Evolutionary conservation across 2,113 vertebrate species (phyloP), one percentile per base, ranked within the genome.

Genomic region (Hemicordylus capensis): DNA sequence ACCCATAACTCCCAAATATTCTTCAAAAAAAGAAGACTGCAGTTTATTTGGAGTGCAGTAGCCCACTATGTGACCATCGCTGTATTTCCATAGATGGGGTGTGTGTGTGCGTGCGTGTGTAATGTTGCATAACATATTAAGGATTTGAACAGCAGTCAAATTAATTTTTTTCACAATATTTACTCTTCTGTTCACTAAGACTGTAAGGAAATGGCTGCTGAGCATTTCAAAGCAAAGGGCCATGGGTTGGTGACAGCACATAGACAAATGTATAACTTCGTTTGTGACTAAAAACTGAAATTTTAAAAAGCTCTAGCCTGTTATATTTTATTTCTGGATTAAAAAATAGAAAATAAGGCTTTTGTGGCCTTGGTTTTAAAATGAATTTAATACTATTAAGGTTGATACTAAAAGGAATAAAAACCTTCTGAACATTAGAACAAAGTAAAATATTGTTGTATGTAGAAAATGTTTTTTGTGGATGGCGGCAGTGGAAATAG

Each of bases 21-120:
- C 70, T 63, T 63, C 42, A 24, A 24, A 85, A 78, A 78, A 84
- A 90, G 82, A 89, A 90, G 76, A 79, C 83, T 87, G 90, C 89
- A 46, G 91, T 90, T 59, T 48, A 54, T 76, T 46, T 20, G 26
- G 61, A 69, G 64, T 69, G 48, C 31, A 44, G 26, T 56, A 69
- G 26, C 46, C 26, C 77, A 56, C 24, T 19, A 76, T 42, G 37
- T 5, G 39, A 77, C 48, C 58, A 9, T 54, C 4, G 19, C 28
- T 66, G 31, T 64, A 56, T 34, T 58, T 58, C 34, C 51, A 70
- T 34, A 83, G 58, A 75, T 56, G 17, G 70, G 31, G 58, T 39
- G 34, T 19, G 20, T 1, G 11, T 31, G 1, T 12, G 10, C 14
- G 44, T 46, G 26, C 4, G 14, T 34, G 3, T 74, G 44, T 44